Percentiles rank a stretch among this genome's conserved stretches.
Conservation (phyloP, 1,140 invertebrate species). For the Chironomus tepperi region DNA sequence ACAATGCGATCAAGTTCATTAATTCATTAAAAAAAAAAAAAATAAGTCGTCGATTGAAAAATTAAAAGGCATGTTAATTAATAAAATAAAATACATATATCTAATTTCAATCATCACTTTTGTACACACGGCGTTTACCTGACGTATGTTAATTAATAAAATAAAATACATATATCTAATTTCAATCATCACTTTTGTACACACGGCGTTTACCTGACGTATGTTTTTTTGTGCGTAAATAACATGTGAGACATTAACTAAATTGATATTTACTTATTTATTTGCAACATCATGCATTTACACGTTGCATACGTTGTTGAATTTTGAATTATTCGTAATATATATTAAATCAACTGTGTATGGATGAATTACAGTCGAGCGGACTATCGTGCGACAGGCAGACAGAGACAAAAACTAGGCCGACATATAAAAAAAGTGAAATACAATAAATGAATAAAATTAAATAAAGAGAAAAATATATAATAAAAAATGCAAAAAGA, state of each 20-base stretch:
- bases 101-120: conserved; percentile 1
- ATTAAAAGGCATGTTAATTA: conserved; percentile 3
- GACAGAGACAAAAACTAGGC: neutral
- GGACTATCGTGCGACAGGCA: neutral
- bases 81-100: neutral
- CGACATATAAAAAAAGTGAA: neutral
- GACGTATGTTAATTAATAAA: conserved; percentile 1
- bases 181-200: neutral
- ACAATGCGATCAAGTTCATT: conserved; percentile 1
- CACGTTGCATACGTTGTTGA: neutral
- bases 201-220: neutral
- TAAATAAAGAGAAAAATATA: neutral
- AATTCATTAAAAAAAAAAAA: neutral
- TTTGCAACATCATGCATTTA: neutral
- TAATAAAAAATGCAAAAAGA: neutral
- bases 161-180: neutral
- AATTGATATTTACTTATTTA: conserved; percentile 3
- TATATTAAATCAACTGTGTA: neutral
- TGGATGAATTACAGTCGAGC: neutral
- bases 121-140: neutral
- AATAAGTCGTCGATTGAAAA: neutral
- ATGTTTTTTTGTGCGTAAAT: neutral
- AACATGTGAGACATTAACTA: conserved; percentile 2
- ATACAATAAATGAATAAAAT: neutral
- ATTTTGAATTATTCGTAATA: neutral